These are phyloP conservation scores for Zaprionus capensis DNA, from an alignment of 1,140 invertebrate genomes.

Conservation along the genomic window DNA sequence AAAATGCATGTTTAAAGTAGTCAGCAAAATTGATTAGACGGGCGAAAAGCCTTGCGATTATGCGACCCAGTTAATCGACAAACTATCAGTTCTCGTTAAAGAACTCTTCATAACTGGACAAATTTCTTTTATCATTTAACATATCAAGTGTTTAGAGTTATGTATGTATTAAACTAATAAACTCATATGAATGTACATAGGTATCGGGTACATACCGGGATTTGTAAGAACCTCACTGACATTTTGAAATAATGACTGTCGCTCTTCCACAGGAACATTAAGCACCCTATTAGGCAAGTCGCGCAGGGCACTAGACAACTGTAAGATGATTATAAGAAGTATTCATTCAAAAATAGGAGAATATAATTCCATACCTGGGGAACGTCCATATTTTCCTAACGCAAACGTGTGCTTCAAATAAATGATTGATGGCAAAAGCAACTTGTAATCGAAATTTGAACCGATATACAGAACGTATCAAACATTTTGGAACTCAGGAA, in stretches of 20 bases:
- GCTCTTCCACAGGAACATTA: slow-evolving; percentile 90
- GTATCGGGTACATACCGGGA: slow-evolving; percentile 86
- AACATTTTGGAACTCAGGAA: neutral
- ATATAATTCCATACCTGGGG: slow-evolving; percentile 30
- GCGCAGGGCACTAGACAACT: slow-evolving; percentile 88
- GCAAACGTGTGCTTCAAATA: slow-evolving; percentile 37
- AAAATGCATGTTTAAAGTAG: neutral
- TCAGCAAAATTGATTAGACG: neutral
- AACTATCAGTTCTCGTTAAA: neutral
- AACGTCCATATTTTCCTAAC: slow-evolving; percentile 48
- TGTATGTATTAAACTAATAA: neutral
- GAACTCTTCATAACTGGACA: neutral
- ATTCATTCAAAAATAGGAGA: neutral
- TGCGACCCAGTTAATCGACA: neutral
- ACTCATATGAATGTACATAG: neutral
- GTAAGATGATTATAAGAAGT: neutral
- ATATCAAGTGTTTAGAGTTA: neutral
- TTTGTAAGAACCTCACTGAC: slow-evolving; percentile 89
- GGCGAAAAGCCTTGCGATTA: neutral
- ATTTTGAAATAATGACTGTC: slow-evolving; percentile 89
- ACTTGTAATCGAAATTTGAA: neutral
- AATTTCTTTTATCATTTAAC: neutral
- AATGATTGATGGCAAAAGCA: slow-evolving; percentile 4
- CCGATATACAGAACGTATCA: neutral
- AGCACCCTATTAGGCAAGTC: slow-evolving; percentile 92